Conservation (phyloP, 2,797 vertebrate species). For the Rhinella marina region DNA sequence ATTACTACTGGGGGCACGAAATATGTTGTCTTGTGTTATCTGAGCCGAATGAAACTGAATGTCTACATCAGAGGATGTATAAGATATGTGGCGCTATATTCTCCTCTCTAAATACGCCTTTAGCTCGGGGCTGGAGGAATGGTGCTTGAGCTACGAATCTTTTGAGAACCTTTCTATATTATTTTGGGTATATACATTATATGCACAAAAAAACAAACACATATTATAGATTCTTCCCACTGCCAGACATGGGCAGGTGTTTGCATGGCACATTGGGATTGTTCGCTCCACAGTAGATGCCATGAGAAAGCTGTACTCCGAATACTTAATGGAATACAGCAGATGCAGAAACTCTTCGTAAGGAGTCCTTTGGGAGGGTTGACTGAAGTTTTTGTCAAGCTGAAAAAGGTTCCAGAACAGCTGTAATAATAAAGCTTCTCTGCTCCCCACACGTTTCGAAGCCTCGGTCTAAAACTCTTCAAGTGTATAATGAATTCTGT, state of each 20-base stretch:
- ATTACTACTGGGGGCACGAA: no score
- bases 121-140: no score
- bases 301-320: background rate
- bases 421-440: background rate
- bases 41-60: no score
- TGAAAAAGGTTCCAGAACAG: slow-evolving; percentile 9
- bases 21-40: no score
- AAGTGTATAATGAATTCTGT: slow-evolving; percentile 26
- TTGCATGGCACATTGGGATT: background rate
- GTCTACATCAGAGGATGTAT: no score
- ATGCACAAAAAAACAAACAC: background rate
- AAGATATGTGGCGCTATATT: no score
- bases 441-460: background rate
- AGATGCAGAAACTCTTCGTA: slow-evolving; percentile 22
- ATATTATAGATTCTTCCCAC: background rate
- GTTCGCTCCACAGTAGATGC: background rate
- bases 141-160: background rate
- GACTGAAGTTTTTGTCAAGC: slow-evolving; percentile 2
- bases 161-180: background rate
- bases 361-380: background rate
- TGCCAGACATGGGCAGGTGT: background rate
- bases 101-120: no score
- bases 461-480: slow-evolving; percentile 12
- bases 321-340: background rate
- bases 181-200: background rate